These are phyloP conservation scores for Axea sp. DNA, from an alignment of 2,888 invertebrate species.

Conservation along the genomic window DNA sequence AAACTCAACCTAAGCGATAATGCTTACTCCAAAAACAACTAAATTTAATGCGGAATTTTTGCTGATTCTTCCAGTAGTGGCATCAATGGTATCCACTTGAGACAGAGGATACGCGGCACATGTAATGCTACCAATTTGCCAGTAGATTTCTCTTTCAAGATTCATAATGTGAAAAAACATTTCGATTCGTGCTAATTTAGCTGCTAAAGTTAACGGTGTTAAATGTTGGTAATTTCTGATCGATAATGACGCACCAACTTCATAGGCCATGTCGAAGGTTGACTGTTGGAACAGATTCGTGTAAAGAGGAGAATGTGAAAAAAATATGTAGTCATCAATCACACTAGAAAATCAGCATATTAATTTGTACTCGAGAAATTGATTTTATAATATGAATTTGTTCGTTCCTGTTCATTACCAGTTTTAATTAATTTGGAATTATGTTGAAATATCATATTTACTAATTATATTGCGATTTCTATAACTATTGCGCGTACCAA, in stretches of 20 bases:
- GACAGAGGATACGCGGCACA: slow-evolving; percentile 98
- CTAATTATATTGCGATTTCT: too few species aligned
- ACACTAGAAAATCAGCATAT: too few species aligned
- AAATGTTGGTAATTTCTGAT: slow-evolving; percentile 92
- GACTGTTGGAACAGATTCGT: slow-evolving; percentile 84
- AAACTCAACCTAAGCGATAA: too few species aligned
- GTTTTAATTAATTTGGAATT: too few species aligned
- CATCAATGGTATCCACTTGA: slow-evolving; percentile 97
- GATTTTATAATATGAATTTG: too few species aligned
- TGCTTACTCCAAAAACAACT: slow-evolving; percentile 95
- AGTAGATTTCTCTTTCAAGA: slow-evolving; percentile 97
- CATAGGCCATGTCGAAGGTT: slow-evolving; percentile 96
- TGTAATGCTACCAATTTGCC: slow-evolving; percentile 97
- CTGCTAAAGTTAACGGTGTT: slow-evolving; percentile 95
- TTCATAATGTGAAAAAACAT: slow-evolving; percentile 98
- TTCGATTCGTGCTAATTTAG: slow-evolving; percentile 94
- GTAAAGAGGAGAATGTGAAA: too few species aligned
- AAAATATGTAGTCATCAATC: too few species aligned
- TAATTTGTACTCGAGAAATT: too few species aligned
- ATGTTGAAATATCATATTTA: too few species aligned
- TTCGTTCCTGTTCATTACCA: too few species aligned
- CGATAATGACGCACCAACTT: slow-evolving; percentile 93
- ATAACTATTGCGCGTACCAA: too few species aligned
- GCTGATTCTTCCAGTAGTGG: slow-evolving; percentile 94
- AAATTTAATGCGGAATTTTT: slow-evolving; percentile 96